Conservation (phyloP, 37 sponge, comb jelly and placozoan species). For the Axinella damicornis region DNA sequence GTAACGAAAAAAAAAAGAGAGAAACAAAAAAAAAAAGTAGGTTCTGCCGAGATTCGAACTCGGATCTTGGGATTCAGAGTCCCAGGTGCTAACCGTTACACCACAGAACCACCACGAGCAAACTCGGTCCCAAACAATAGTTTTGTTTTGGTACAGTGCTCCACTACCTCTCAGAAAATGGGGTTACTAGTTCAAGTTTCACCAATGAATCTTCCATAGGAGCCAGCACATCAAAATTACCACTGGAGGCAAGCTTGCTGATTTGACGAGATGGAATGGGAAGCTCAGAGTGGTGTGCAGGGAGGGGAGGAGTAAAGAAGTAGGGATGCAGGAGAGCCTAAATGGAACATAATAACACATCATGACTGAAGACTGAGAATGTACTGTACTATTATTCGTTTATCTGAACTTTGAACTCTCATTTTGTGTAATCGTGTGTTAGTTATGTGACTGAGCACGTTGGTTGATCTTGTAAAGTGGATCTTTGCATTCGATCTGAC, state of each 20-base stretch:
- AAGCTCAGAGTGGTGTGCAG: constrained; percentile 98
- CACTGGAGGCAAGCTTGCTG: background rate
- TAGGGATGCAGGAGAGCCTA: constrained; percentile 93
- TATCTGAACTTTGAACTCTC: no score
- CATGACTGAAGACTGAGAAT: no score
- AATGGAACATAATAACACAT: background rate
- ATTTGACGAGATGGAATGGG: constrained; percentile 76
- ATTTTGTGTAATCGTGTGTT: no score
- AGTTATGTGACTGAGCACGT: background rate
- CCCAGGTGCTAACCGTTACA: constrained; percentile 92
- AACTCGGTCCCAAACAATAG: background rate
- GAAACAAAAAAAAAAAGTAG: constrained; percentile 43
- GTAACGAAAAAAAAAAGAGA: background rate
- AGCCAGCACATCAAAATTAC: constrained; percentile 45
- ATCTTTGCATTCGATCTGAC: no score
- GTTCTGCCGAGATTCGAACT: constrained; percentile 94
- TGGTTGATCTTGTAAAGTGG: background rate
- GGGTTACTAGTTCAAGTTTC: constrained; percentile 38
- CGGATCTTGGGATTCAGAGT: constrained; percentile 96
- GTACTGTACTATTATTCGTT: no score
- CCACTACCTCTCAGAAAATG: background rate
- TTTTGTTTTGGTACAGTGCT: background rate
- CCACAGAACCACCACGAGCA: constrained; percentile 64
- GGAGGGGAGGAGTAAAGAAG: constrained; percentile 96
- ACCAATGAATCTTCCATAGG: constrained; percentile 61